Conservation (phyloP, 2,888 invertebrate genomes). For the Heliconius sara region DNA sequence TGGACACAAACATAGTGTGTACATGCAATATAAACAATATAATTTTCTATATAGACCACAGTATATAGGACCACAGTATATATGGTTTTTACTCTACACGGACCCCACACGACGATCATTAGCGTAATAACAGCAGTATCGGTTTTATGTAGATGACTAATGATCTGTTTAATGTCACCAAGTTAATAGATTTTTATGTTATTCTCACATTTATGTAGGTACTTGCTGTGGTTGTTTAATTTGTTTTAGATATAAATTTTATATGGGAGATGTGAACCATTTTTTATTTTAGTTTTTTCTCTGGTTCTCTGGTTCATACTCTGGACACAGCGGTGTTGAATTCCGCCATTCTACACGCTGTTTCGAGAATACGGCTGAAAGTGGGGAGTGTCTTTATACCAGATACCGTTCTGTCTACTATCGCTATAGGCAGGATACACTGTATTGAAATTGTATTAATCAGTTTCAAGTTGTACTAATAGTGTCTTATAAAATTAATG, state of each 20-base stretch:
- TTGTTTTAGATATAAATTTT: background rate
- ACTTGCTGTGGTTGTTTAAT: background rate
- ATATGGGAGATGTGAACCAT: no score
- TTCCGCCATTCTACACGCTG: background rate
- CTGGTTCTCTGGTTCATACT: no score
- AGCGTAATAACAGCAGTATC: constrained; percentile 41
- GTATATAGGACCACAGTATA: background rate
- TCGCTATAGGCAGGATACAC: background rate
- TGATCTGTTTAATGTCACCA: constrained; percentile 29
- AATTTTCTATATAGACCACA: constrained; percentile 59
- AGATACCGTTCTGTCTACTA: background rate
- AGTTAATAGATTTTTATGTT: constrained; percentile 27
- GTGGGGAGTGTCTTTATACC: background rate
- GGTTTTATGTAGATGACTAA: constrained; percentile 29
- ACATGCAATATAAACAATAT: constrained; percentile 51
- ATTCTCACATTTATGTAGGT: background rate
- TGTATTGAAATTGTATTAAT: no score
- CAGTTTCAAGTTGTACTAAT: no score
- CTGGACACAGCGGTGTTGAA: background rate
- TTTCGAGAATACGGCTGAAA: background rate
- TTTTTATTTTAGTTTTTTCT: no score
- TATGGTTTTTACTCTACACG: constrained; percentile 46
- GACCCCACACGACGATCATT: constrained; percentile 58
- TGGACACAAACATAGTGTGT: constrained; percentile 57
- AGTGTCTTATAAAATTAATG: no score